A percentile compares a stretch with the other conserved stretches of the same genome.
These are phyloP conservation scores for Enteromius thamalakanensis DNA, from an alignment of 2,797 vertebrate genomes.

Conservation along the genomic window DNA sequence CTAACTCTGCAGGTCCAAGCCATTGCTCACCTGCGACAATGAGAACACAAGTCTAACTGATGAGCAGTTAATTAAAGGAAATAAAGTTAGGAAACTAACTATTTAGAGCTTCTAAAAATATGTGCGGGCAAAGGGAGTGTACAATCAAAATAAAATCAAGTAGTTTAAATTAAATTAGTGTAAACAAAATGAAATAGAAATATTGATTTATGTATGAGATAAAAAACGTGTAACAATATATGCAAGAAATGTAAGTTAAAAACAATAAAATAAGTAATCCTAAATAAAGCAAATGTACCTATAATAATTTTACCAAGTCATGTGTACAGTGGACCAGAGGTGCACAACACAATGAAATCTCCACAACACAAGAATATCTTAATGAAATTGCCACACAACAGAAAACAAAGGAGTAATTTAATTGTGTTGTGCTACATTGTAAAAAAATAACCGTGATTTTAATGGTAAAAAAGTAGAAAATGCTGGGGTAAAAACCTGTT, in stretches of 20 bases:
- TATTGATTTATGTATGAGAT: neutral
- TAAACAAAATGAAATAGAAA: neutral
- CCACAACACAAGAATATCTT: too few species aligned
- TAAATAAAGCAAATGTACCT: neutral
- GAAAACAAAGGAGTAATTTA: too few species aligned
- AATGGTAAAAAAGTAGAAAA: too few species aligned
- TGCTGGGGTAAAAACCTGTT: too few species aligned
- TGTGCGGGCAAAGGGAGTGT: neutral
- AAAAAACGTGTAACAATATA: neutral
- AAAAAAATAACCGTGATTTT: too few species aligned
- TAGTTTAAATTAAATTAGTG: neutral
- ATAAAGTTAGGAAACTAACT: slow-evolving; percentile 5
- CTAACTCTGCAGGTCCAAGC: slow-evolving; percentile 49
- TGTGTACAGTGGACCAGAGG: neutral
- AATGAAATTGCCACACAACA: too few species aligned
- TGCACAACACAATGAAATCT: too few species aligned
- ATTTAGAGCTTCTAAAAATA: slow-evolving; percentile 7
- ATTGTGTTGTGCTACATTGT: too few species aligned
- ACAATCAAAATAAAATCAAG: neutral
- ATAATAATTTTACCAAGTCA: neutral
- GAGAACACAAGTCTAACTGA: slow-evolving; percentile 13
- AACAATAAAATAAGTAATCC: neutral
- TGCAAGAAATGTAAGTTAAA: neutral
- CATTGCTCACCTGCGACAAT: slow-evolving; percentile 36
- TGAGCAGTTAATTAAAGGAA: slow-evolving; percentile 36